phyloP scores from a whole-genome alignment of 2,888 invertebrate species.

The Diplolepis rosae region DNA sequence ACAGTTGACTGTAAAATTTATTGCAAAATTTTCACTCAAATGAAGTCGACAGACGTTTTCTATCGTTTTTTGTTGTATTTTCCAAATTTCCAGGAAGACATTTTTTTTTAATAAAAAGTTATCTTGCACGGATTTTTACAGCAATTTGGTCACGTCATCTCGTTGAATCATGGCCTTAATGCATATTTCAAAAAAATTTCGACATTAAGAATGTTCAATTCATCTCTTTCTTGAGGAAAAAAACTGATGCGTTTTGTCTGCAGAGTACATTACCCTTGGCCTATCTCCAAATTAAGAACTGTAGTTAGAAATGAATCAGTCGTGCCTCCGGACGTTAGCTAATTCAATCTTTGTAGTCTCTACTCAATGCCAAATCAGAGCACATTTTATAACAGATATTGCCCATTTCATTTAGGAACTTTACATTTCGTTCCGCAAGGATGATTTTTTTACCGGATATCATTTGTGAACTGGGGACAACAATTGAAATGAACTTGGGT shows the following conservation, averaged over 20 bases:
- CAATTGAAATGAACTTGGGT: background rate
- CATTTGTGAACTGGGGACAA: background rate
- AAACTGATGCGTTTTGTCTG: background rate
- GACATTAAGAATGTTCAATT: too few species aligned
- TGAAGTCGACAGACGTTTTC: too few species aligned
- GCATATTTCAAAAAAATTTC: too few species aligned
- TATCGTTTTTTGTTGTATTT: too few species aligned
- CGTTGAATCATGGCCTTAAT: too few species aligned
- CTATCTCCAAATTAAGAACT: conserved; percentile 1
- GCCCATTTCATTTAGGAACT: conserved; percentile 25
- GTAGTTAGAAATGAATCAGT: background rate
- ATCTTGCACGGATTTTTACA: too few species aligned
- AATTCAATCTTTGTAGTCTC: conserved; percentile 10
- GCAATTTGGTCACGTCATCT: too few species aligned
- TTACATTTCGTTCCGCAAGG: conserved; percentile 5
- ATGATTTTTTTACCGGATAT: conserved; percentile 10
- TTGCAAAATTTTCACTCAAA: too few species aligned
- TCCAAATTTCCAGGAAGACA: too few species aligned
- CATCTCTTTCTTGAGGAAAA: background rate
- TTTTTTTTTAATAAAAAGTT: too few species aligned
- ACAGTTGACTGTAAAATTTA: too few species aligned
- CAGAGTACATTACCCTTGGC: conserved; percentile 9
- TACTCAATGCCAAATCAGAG: conserved; percentile 17
- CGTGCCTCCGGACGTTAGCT: conserved; percentile 4
- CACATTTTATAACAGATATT: conserved; percentile 25